These are phyloP conservation scores for Sminthurinus signatus DNA, from an alignment of 1,140 invertebrate species.

Conservation along the genomic window DNA sequence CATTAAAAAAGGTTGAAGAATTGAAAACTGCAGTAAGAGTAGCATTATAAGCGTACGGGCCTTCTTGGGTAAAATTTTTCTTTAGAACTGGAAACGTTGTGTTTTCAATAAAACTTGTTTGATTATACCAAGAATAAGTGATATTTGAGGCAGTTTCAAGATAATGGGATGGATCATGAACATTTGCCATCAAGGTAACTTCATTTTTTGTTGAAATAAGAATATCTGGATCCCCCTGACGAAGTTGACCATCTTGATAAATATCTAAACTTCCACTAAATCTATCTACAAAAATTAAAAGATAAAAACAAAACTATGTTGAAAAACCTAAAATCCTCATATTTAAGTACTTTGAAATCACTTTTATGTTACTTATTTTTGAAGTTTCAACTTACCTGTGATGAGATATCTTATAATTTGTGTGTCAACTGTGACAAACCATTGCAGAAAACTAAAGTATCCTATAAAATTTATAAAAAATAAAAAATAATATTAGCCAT, in stretches of 20 bases:
- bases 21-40: slow-evolving; percentile 28
- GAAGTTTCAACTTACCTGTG: too few relatives aligned
- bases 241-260: slow-evolving; percentile 15
- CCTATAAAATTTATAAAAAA: too few relatives aligned
- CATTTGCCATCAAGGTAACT: slow-evolving; percentile 18
- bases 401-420: slow-evolving; percentile 5
- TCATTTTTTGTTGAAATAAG: slow-evolving; percentile 26
- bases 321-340: too few relatives aligned
- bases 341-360: too few relatives aligned
- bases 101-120: slow-evolving; percentile 21
- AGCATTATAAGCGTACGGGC: slow-evolving; percentile 17
- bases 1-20: neutral
- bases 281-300: too few relatives aligned
- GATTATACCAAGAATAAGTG: slow-evolving; percentile 32
- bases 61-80: slow-evolving; percentile 29
- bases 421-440: slow-evolving; percentile 10
- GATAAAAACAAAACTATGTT: too few relatives aligned
- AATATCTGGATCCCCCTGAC: neutral
- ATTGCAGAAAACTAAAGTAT: too few relatives aligned
- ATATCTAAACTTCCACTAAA: slow-evolving; percentile 25
- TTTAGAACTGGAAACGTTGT: slow-evolving; percentile 17
- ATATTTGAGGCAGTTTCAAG: slow-evolving; percentile 20
- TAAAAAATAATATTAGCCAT: too few relatives aligned
- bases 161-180: slow-evolving; percentile 33
- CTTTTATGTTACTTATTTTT: too few relatives aligned